Evolutionary conservation across 2,797 vertebrate genomes (phyloP).

Genomic region (Propithecus deckenii): DNA sequence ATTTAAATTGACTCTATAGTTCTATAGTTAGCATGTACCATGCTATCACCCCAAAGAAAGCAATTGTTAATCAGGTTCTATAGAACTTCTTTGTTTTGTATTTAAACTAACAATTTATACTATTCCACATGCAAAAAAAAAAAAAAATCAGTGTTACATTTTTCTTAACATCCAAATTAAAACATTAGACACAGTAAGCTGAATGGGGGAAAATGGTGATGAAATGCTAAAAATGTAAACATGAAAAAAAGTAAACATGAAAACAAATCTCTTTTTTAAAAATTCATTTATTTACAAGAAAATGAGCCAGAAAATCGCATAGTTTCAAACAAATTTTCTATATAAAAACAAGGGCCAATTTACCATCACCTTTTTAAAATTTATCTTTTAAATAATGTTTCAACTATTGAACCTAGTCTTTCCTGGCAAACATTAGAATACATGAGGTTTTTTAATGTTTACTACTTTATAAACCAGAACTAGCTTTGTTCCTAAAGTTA

Average conservation of each 20-base stretch:
- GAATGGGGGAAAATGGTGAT: background rate
- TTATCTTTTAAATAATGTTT: slow-evolving; percentile 57
- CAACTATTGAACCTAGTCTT: slow-evolving; percentile 30
- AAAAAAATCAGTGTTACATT: slow-evolving; percentile 19
- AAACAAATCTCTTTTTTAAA: slow-evolving; percentile 55
- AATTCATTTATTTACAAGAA: slow-evolving; percentile 66
- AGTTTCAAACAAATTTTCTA: slow-evolving; percentile 38
- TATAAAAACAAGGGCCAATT: slow-evolving; percentile 50
- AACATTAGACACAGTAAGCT: slow-evolving; percentile 42
- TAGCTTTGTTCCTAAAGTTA: slow-evolving; percentile 50
- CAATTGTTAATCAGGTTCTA: background rate
- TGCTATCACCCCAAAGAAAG: background rate
- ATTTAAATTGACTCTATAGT: background rate
- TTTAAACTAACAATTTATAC: background rate
- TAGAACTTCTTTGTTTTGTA: background rate
- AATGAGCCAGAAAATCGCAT: slow-evolving; percentile 54
- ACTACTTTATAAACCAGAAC: slow-evolving; percentile 56
- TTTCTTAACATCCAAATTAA: slow-evolving; percentile 56
- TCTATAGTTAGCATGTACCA: background rate
- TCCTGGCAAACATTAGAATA: slow-evolving; percentile 48
- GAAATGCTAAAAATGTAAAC: slow-evolving; percentile 55
- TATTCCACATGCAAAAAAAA: background rate
- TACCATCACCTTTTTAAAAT: slow-evolving; percentile 13
- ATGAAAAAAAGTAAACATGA: slow-evolving; percentile 45
- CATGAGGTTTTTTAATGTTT: background rate